A percentile compares a stretch with the other conserved stretches of the same genome.
These are phyloP conservation scores for Paramormyrops hopkinsi DNA, from an alignment of 2,797 vertebrate genomes.

Conservation along the genomic window DNA sequence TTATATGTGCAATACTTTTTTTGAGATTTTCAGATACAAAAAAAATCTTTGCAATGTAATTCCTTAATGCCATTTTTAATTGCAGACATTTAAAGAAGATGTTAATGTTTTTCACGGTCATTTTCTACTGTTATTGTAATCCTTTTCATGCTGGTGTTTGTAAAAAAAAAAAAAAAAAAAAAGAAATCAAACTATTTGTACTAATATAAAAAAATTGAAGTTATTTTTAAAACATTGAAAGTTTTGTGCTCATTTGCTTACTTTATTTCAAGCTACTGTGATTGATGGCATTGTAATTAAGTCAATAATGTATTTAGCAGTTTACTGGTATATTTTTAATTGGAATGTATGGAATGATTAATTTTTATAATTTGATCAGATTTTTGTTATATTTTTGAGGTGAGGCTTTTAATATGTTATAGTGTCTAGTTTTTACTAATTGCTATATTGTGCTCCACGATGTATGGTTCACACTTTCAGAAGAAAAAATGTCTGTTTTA, in stretches of 20 bases:
- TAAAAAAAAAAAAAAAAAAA: slow-evolving; percentile 81
- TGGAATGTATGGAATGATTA: slow-evolving; percentile 87
- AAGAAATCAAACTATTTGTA: slow-evolving; percentile 80
- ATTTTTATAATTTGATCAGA: slow-evolving; percentile 97
- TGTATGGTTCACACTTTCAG: slow-evolving; percentile 90
- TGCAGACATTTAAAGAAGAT: slow-evolving; percentile 87
- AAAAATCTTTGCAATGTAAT: slow-evolving; percentile 86
- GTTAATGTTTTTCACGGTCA: slow-evolving; percentile 57
- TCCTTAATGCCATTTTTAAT: slow-evolving; percentile 85
- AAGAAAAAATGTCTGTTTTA: slow-evolving; percentile 84
- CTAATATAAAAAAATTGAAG: slow-evolving; percentile 94
- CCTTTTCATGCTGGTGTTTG: slow-evolving; percentile 94
- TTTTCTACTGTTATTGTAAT: slow-evolving; percentile 88
- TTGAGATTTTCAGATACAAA: slow-evolving; percentile 77
- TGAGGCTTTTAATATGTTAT: slow-evolving; percentile 96
- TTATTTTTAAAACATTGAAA: slow-evolving; percentile 98
- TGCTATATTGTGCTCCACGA: slow-evolving; percentile 90
- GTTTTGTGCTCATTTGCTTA: slow-evolving; percentile 99
- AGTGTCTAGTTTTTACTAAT: slow-evolving; percentile 99
- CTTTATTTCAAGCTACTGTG: slow-evolving; percentile 99
- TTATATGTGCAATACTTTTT: slow-evolving; percentile 99
- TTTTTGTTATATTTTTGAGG: slow-evolving; percentile 97
- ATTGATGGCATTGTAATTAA: slow-evolving; percentile 99
- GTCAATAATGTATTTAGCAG: slow-evolving; percentile 97
- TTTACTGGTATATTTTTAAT: slow-evolving; percentile 99